Base-by-base conservation (phyloP, 2,113 vertebrate genomes). In the Chaetodon auriga region DNA sequence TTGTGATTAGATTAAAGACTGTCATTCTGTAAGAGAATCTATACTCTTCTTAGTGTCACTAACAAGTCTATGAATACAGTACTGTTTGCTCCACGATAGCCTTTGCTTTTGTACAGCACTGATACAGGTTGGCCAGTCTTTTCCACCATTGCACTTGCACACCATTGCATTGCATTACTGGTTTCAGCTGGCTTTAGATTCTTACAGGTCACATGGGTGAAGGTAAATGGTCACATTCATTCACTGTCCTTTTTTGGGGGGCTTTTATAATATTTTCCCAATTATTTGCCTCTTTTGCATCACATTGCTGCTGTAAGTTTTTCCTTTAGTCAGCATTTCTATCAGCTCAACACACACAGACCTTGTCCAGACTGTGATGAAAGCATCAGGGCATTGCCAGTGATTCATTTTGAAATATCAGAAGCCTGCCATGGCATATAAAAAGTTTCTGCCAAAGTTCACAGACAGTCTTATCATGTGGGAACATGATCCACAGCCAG, bases 351-450 rank as follows among this genome's bases (percentile, higher is more conserved):
- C 41, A 43, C 49, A 13, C 41, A 71, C 70, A 49, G 2, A 30
- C 48, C 45, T 60, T 19, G 54, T 68, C 36, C 46, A 73, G 58
- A 68, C 51, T 62, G 51, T 92, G 86, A 90, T 84, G 87, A 89
- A 94, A 95, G 72, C 1, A 43, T 78, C 43, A 21, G 91, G 81
- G 38, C 82, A 86, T 68, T 87, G 80, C 41, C 84, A 75, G 54
- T 63, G 30, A 51, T 74, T 80, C n/a, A 88, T 93, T 89, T 92
- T 64, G 92, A 87, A 93, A 90, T 85, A 92, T 89, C 65, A 81
- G 19, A 76, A 58, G 12, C 12, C 41, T 82, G 83, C 81, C 77
- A 87, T 81, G 70, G 84, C 21, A 74, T 70, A 75, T 51, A 30
- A 66, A 89, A 75, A 23, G 13, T 48, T 13, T 21, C 21, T 84